These are phyloP conservation scores for Morelia viridis DNA, from an alignment of 2,797 vertebrate genomes.

Conservation along the genomic window DNA sequence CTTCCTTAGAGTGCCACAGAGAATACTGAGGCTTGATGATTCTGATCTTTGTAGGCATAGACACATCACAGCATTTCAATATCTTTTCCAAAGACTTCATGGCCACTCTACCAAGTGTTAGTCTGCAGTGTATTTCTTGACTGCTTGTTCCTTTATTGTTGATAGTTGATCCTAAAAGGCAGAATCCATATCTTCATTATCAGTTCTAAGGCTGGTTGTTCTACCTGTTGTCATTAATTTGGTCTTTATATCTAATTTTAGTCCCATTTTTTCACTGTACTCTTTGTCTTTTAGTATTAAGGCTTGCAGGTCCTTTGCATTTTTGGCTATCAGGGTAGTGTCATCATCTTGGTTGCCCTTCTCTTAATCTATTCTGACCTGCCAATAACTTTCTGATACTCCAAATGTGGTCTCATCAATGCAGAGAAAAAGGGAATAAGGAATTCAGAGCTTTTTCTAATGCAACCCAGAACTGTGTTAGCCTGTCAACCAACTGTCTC, in stretches of 20 bases:
- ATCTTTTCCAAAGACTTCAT: too few relatives aligned
- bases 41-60: too few relatives aligned
- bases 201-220: not conserved
- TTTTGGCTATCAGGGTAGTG: not conserved
- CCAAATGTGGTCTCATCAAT: not conserved
- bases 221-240: not conserved
- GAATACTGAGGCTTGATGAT: too few relatives aligned
- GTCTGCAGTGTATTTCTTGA: too few relatives aligned
- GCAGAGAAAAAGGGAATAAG: not conserved
- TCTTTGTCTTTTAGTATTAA: not conserved
- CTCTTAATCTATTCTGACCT: not conserved
- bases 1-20: too few relatives aligned
- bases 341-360: not conserved
- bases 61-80: too few relatives aligned
- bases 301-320: not conserved
- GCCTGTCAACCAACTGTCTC: not conserved
- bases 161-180: too few relatives aligned
- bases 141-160: too few relatives aligned
- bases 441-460: not conserved
- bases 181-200: not conserved
- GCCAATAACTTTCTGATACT: not conserved
- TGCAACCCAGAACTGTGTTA: not conserved
- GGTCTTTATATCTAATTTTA: not conserved
- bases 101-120: too few relatives aligned
- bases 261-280: not conserved